Evolutionary conservation across 1,140 invertebrate species (phyloP).

Genomic region (Dendrolimus kikuchii): DNA sequence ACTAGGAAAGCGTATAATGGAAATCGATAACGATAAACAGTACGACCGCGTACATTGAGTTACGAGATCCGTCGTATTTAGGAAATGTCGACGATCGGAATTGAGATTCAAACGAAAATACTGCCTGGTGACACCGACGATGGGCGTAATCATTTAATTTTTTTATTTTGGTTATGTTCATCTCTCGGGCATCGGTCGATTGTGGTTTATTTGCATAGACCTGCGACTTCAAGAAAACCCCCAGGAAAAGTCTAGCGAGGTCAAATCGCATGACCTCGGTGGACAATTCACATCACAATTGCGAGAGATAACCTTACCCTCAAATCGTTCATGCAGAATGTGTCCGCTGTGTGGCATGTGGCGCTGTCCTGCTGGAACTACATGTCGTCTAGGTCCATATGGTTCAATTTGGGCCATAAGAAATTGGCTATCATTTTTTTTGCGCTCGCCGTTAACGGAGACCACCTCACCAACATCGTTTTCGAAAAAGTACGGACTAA

Average conservation of each 20-base stretch:
- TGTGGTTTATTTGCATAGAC: constrained; percentile 4
- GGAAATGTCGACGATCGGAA: too few species aligned
- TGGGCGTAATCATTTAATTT: too few species aligned
- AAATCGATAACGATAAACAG: too few species aligned
- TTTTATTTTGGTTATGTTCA: too few species aligned
- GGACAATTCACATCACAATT: constrained; percentile 12
- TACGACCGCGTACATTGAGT: too few species aligned
- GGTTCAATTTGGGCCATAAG: constrained; percentile 12
- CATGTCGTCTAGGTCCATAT: constrained; percentile 1
- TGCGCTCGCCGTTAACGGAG: too few species aligned
- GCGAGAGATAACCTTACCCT: constrained; percentile 4
- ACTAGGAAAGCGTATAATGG: too few species aligned
- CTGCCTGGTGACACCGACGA: too few species aligned
- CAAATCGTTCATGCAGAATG: too few species aligned
- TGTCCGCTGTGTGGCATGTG: constrained; percentile 12
- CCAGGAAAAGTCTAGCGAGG: constrained; percentile 11
- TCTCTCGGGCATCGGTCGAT: constrained; percentile 4
- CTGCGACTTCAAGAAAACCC: background rate
- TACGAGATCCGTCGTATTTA: too few species aligned
- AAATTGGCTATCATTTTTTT: constrained; percentile 40
- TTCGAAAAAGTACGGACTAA: constrained; percentile 35
- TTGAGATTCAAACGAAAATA: too few species aligned
- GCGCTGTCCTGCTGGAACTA: constrained; percentile 14
- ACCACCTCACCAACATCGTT: constrained; percentile 20
- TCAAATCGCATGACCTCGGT: constrained; percentile 19